Evolutionary conservation across 2,888 invertebrate species (phyloP), one percentile per base, ranked within the genome.

Genomic region (Phlogophora meticulosa): DNA sequence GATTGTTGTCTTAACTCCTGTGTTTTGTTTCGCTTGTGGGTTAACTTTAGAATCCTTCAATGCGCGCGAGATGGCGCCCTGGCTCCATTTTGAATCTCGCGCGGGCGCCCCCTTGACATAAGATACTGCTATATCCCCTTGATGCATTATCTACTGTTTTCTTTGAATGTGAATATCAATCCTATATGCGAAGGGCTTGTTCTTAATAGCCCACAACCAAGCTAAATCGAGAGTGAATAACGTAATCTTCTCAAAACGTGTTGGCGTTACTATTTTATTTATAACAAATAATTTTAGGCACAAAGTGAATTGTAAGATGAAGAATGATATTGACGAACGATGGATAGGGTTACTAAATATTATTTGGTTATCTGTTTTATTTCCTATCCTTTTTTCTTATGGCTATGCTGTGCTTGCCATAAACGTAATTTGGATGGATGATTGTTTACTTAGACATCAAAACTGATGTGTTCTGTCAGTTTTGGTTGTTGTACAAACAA

Each of bases 311-410:
- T 34, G 0, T 72, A 46, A 64, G 17, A 42, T 46, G 5, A 52
- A 13, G 40, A 69, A 66, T 42, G 22, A 42, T 66, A 52, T 73
- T 2, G 11, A 66, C 7, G 74, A 73, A 52, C 38, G 53, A 52
- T 32, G 75, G 75, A 66, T 46, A 66, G n/a, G 75, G 74, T 67
- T 51, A 34, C 15, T 45, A n/a, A n/a, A 71, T 67, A 42, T 28
- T 36, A 4, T 28, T 72, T 62, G n/a, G 7, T 40, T 59, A 40
- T 46, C 13, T 67, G 61, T 67, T 71, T 66, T 61, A 66, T 24
- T 61, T 20, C 17, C 22, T 24, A 13, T 11, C 24, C 32, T n/a
- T 36, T 34, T 63, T 24, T 40, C 48, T 36, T 13, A 15, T n/a
- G 15, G 15, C 7, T 48, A n/a, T n/a, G 24, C 24, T 10, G 9